Evolutionary conservation across 64 coral and sea anemone genomes (phyloP), one percentile per base, ranked within the genome.

Genomic region (Porites lutea): DNA sequence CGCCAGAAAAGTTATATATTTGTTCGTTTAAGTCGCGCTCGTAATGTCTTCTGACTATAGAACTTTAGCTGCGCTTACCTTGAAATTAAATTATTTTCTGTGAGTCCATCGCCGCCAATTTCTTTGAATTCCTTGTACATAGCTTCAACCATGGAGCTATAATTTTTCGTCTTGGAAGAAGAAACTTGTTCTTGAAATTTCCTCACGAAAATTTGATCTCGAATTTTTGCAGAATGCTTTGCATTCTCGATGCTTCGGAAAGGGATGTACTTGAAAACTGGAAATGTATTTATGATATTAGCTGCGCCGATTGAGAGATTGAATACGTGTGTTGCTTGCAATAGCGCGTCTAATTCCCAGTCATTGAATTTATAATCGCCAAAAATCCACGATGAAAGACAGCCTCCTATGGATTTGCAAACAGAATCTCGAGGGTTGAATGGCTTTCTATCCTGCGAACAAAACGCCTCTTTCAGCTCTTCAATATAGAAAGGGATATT

Each of bases 251-350:
- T 87, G 4, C 87, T 75, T 20, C 52, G 72, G 52, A 92, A 77
- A 16, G 94, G 85, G 12, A 96, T 46, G 46, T 88, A 75, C 15
- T 80, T 55, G 8, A 96, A 27, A 48, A 96, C 7, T 3, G 89
- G 90, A 27, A 92, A 92, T 10, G 77, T 57, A 14, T 96, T 90
- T 4, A 96, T 48, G n/a, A 96, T 82, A 50, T 69, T 96, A 61
- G 93, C 79, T 3, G 89, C 93, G 2, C 65, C 89, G 5, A 95
- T 65, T 20, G 83, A 57, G 37, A 63, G 51, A 20, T 15, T 72
- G 15, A 95, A 91, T 49, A 83, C 85, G 2, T 78, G 22, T 4
- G 88, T 49, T 0, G 78, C 76, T 15, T 95, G 59, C 58, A 78
- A 73, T 13, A 95, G 14, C 9, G 81, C 52, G 47, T 86, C n/a